Evolutionary conservation across 2,113 vertebrate genomes (phyloP).

Genomic region (Micromys minutus): DNA sequence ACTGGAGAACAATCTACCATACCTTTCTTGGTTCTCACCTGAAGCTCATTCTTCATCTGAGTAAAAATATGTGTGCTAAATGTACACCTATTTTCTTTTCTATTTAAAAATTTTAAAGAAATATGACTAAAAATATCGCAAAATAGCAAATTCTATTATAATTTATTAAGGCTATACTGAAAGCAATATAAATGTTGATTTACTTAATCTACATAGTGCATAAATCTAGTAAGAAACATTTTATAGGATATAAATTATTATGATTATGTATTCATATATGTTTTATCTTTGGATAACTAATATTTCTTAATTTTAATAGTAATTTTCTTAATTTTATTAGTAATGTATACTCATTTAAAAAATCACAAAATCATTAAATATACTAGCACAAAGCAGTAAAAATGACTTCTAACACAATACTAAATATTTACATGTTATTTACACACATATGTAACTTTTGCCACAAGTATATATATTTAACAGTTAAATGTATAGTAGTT

Average conservation of each 20-base stretch:
- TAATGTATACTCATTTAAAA: background rate
- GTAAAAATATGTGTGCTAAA: background rate
- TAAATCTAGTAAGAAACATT: background rate
- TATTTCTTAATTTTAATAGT: slow-evolving; percentile 29
- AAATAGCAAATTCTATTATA: background rate
- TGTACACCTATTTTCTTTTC: background rate
- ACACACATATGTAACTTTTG: background rate
- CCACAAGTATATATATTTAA: background rate
- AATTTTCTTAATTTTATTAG: slow-evolving; percentile 38
- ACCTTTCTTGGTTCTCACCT: background rate
- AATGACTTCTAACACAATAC: background rate
- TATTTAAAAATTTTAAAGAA: background rate
- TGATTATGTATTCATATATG: background rate
- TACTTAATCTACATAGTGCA: slow-evolving; percentile 28
- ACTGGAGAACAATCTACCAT: background rate
- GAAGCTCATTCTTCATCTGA: background rate
- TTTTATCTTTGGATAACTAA: background rate
- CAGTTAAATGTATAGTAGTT: background rate
- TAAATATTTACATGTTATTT: background rate
- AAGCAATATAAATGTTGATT: background rate
- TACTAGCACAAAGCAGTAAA: background rate
- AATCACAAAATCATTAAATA: slow-evolving; percentile 44
- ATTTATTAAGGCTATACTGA: background rate
- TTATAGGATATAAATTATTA: background rate
- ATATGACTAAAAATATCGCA: background rate